Conservation (phyloP, 2,797 vertebrate genomes). For the Pteropus rufus region DNA sequence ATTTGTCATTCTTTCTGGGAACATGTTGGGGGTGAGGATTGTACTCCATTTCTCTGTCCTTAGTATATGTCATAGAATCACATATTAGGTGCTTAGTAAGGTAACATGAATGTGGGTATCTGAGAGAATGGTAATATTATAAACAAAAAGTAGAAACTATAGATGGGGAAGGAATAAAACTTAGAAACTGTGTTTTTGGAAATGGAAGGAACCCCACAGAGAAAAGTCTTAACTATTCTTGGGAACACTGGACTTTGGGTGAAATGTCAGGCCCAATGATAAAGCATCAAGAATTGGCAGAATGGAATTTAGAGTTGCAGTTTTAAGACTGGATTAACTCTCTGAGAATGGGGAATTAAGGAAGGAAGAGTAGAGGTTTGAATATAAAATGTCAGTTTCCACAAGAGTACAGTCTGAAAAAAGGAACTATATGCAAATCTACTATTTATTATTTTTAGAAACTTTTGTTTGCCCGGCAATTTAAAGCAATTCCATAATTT, state of each 20-base stretch:
- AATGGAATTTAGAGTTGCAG: background rate
- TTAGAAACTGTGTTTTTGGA: background rate
- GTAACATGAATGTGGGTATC: background rate
- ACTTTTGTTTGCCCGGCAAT: background rate
- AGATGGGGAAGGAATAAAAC: background rate
- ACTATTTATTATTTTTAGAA: background rate
- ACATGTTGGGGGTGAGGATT: background rate
- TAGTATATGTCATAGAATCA: background rate
- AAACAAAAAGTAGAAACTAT: background rate
- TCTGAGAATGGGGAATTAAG: background rate
- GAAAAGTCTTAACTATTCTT: background rate
- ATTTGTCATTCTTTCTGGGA: background rate
- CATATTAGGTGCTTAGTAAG: background rate
- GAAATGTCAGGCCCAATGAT: background rate
- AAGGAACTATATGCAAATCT: background rate
- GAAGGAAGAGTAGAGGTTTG: background rate
- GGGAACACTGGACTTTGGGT: background rate
- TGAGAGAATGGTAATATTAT: background rate
- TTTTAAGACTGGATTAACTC: background rate
- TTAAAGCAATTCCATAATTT: conserved; percentile 21
- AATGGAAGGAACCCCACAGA: background rate
- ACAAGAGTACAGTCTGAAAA: background rate
- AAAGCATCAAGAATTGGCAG: background rate
- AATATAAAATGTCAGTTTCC: background rate
- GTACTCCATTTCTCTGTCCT: background rate